Evolutionary conservation across 2,888 invertebrate genomes (phyloP), one percentile per base, ranked within the genome.

Genomic region (Andrena marginata): DNA sequence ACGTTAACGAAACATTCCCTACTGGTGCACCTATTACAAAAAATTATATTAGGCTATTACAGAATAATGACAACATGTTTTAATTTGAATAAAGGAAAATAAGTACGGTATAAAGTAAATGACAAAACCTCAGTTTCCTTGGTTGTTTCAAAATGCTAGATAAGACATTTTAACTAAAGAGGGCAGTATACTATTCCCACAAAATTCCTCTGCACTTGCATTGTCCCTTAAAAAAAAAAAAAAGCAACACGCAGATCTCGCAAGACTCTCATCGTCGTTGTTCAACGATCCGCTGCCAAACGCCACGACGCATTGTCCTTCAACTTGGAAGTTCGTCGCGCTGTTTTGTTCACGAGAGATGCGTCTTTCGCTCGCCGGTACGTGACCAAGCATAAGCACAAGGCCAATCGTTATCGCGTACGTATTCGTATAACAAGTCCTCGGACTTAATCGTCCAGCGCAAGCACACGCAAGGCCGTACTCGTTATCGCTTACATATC

Each of bases 401-500:
- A 87, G 84, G 87, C 76, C 82, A 67, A 26, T 64, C 82, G 80
- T 89, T 83, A 84, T 87, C 86, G 68, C 49, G 59, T 65, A 80
- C 64, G 67, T 78, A 83, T 88, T 74, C 85, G 80, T 86, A 75
- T 82, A 84, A 86, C 86, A 85, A 90, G 89, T 89, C 88, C 88
- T 90, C 87, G 88, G 84, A 89, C 86, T 90, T 89, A 90, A 91
- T 91, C 87, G 86, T 83, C 65, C 59, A 33, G 77, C 87, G 86
- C 83, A 86, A 90, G 85, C 87, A 87, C 83, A 86, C 67, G 72
- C 91, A 91, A 90, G 90, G 90, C 87, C 90, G 80, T 76, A 72
- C 84, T 87, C 82, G 89, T 90, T 90, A 91, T 89, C 87, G 83
- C 82, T 84, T 71, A 84, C 73, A 78, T 80, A 89, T 89, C 80